Conservation (phyloP, 1,140 invertebrate genomes). For the Drosophila ogumai region DNA sequence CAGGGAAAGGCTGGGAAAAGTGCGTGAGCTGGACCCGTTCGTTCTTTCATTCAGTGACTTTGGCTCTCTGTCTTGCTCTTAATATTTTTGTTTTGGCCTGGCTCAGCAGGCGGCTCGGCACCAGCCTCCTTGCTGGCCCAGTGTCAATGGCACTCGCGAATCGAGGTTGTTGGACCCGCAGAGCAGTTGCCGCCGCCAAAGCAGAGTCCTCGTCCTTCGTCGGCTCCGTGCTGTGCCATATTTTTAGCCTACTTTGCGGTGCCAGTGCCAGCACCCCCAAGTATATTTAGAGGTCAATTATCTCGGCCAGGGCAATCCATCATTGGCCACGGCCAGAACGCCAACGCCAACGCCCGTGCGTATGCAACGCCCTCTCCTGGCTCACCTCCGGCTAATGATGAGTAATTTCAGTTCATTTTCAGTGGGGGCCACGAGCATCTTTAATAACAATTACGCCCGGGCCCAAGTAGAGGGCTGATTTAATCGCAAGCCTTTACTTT, state of each 20-base stretch:
- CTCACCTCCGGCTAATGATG: constrained; percentile 58
- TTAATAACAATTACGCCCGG: constrained; percentile 62
- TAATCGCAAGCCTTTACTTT: constrained; percentile 46
- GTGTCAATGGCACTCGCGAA: constrained; percentile 74
- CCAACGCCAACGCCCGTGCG: constrained; percentile 55
- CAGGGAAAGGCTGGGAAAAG: constrained; percentile 30
- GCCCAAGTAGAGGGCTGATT: constrained; percentile 31
- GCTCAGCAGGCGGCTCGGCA: constrained; percentile 31
- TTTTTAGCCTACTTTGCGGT: constrained; percentile 79
- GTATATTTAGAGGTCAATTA: constrained; percentile 80
- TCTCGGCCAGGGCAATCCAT: constrained; percentile 67
- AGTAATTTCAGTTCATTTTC: constrained; percentile 66
- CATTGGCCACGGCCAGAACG: constrained; percentile 34
- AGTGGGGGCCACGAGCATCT: constrained; percentile 46
- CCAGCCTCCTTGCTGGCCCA: constrained; percentile 52
- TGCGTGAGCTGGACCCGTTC: constrained; percentile 66
- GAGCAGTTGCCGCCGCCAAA: constrained; percentile 23
- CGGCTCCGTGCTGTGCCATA: constrained; percentile 61
- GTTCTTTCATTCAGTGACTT: constrained; percentile 72
- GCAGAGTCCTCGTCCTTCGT: constrained; percentile 19
- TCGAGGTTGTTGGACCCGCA: constrained; percentile 68
- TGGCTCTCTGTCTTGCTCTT: constrained; percentile 35
- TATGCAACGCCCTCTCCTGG: constrained; percentile 47
- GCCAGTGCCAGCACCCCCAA: constrained; percentile 45
- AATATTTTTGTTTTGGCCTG: constrained; percentile 43